Evolutionary conservation across 2,113 vertebrate genomes (phyloP).

Genomic region (Madoqua kirkii): DNA sequence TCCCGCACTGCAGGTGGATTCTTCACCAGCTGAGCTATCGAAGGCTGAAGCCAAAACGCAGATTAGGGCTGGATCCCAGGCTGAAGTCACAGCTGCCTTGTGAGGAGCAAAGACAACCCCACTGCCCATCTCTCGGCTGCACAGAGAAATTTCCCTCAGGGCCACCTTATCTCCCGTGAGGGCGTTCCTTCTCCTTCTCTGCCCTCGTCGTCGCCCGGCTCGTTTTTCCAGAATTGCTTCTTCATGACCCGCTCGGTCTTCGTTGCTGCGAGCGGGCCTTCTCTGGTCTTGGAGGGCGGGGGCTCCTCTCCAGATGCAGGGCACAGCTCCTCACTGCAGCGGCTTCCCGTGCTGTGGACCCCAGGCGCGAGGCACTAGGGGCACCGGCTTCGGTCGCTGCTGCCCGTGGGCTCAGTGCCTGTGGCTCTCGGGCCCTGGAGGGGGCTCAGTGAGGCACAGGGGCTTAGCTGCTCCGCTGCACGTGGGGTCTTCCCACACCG

Average conservation of each 20-base stretch:
- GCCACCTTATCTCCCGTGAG: background rate
- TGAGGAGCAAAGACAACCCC: background rate
- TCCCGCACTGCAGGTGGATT: fast-evolving
- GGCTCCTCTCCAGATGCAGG: background rate
- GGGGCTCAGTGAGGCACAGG: background rate
- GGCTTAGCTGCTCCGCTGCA: background rate
- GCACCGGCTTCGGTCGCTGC: background rate
- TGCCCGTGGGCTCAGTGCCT: fast-evolving
- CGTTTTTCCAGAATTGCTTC: background rate
- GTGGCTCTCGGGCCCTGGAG: background rate
- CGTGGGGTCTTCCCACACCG: background rate
- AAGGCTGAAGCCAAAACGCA: background rate
- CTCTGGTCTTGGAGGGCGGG: background rate
- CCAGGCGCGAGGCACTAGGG: background rate
- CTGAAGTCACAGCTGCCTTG: background rate
- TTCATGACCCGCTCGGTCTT: background rate
- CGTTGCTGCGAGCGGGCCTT: fast-evolving
- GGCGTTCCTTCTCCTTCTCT: background rate
- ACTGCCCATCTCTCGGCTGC: fast-evolving
- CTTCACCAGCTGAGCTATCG: background rate
- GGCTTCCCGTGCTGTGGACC: background rate
- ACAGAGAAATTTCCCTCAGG: fast-evolving
- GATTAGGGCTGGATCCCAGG: background rate
- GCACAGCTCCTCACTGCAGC: background rate
- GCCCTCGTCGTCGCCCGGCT: background rate